phyloP scores from a whole-genome alignment of 2,888 invertebrate species.

The Tachina grossa region DNA sequence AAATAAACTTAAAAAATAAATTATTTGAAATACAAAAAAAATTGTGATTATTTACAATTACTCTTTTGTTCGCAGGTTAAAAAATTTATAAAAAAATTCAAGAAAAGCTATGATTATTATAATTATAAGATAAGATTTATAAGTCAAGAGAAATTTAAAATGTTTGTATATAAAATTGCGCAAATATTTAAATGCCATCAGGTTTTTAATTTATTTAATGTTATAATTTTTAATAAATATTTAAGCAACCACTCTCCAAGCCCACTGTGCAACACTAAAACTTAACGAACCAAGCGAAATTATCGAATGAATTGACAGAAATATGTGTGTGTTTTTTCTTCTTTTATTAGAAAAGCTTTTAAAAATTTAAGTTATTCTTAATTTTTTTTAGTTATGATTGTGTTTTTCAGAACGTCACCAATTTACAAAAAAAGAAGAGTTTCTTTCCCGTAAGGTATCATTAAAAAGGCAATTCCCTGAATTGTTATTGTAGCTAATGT shows the following conservation, averaged over 20 bases:
- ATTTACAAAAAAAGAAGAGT: constrained; percentile 50
- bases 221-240: no score
- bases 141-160: no score
- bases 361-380: constrained; percentile 24
- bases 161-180: no score
- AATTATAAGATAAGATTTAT: no score
- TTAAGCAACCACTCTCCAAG: not conserved
- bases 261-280: constrained; percentile 59
- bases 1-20: no score
- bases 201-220: no score
- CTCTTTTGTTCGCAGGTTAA: no score
- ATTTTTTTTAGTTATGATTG: constrained; percentile 34
- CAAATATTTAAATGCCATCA: no score
- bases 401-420: constrained; percentile 59
- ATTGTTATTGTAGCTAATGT: not conserved
- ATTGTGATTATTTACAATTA: no score
- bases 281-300: constrained; percentile 57
- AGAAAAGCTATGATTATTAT: no score
- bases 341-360: constrained; percentile 18
- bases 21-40: no score
- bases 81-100: no score
- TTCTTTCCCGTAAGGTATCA: constrained; percentile 49
- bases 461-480: constrained; percentile 34
- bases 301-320: constrained; percentile 59
- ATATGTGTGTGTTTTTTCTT: not conserved